Evolutionary conservation across 2,113 vertebrate species (phyloP).

Genomic region (Paramormyrops kingsleyae): DNA sequence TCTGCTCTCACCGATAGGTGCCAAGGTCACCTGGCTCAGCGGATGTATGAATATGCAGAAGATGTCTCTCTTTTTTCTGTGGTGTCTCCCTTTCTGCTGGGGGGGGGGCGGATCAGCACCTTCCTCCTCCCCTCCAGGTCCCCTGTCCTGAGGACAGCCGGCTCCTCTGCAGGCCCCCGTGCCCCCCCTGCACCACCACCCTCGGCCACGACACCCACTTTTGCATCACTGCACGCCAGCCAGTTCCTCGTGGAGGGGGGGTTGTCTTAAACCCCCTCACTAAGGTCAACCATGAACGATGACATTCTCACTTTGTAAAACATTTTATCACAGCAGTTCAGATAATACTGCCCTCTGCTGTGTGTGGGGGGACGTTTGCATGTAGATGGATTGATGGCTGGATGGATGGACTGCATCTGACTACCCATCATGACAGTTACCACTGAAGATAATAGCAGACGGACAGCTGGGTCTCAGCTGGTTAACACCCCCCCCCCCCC

Average conservation of each 20-base stretch:
- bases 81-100: background rate
- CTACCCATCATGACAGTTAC: background rate
- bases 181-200: background rate
- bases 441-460: background rate
- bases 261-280: background rate
- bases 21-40: slow-evolving; percentile 7
- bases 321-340: slow-evolving; percentile 9
- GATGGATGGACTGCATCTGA: background rate
- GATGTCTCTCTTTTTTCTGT: background rate
- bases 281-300: background rate
- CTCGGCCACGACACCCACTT: background rate
- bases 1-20: slow-evolving; percentile 8
- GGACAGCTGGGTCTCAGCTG: background rate
- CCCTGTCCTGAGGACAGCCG: slow-evolving; percentile 12
- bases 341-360: background rate
- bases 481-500: background rate
- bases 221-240: background rate
- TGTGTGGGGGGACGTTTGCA: background rate
- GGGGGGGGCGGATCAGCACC: background rate
- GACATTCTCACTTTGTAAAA: background rate
- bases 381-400: background rate
- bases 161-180: slow-evolving; percentile 13
- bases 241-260: background rate
- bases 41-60: background rate
- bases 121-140: background rate